Evolutionary conservation across 2,888 invertebrate species (phyloP).

Genomic region (Acleris cristana): DNA sequence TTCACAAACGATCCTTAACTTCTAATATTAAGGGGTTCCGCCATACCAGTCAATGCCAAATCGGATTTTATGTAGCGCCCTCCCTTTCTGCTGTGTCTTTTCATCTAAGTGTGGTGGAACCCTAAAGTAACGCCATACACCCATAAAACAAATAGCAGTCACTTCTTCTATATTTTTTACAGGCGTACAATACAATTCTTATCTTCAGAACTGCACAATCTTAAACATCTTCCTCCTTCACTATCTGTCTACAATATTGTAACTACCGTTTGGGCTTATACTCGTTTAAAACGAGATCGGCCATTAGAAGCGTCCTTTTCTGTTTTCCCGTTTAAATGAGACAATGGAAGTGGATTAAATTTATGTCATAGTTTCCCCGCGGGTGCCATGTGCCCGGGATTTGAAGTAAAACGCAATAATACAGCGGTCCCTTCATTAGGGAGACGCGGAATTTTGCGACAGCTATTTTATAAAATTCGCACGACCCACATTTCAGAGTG

Average conservation of each 20-base stretch:
- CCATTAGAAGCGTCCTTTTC: slow-evolving; percentile 29
- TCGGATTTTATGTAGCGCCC: no score
- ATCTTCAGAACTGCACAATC: not conserved
- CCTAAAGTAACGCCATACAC: no score
- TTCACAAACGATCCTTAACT: no score
- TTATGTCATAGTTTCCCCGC: slow-evolving; percentile 54
- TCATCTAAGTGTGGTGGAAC: no score
- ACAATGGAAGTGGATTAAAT: slow-evolving; percentile 56
- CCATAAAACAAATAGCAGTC: no score
- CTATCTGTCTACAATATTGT: no score
- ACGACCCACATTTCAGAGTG: slow-evolving; percentile 35
- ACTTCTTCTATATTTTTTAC: no score
- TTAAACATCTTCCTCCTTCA: not conserved
- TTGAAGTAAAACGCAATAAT: slow-evolving; percentile 54
- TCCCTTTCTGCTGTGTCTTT: no score
- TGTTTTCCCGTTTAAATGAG: slow-evolving; percentile 45
- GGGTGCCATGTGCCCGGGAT: slow-evolving; percentile 48
- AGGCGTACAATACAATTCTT: not conserved
- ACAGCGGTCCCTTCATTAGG: slow-evolving; percentile 59
- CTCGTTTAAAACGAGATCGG: not conserved
- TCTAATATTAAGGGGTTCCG: no score
- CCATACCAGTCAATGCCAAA: no score
- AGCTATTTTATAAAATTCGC: slow-evolving; percentile 51
- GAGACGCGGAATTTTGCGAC: slow-evolving; percentile 52
- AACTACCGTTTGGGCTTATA: not conserved